Conservation (phyloP, 1,140 invertebrate genomes). For the Hylyphantes graminicola region DNA sequence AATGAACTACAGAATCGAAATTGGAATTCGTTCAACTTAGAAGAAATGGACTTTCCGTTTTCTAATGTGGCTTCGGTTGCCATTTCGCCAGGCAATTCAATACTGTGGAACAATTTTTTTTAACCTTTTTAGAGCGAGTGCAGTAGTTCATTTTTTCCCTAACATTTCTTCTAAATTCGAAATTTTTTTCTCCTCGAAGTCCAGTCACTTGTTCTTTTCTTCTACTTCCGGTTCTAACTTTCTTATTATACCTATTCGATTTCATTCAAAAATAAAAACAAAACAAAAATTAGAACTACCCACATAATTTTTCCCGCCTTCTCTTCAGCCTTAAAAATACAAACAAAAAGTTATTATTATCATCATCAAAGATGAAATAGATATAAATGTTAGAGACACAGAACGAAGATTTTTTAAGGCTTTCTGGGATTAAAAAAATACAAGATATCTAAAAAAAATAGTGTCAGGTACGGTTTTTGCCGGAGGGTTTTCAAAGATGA, state of each 20-base stretch:
- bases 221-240: slow-evolving; percentile 23
- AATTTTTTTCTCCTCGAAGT: neutral
- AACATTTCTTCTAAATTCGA: neutral
- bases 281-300: neutral
- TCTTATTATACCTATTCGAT: slow-evolving; percentile 55
- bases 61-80: slow-evolving; percentile 54
- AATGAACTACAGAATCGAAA: slow-evolving; percentile 35
- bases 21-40: slow-evolving; percentile 59
- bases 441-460: slow-evolving; percentile 9
- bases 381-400: neutral
- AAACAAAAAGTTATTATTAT: neutral
- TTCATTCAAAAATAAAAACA: slow-evolving; percentile 23
- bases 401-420: neutral
- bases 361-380: neutral
- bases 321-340: neutral
- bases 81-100: slow-evolving; percentile 53
- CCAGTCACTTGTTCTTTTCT: slow-evolving; percentile 43
- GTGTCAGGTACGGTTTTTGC: slow-evolving; percentile 25
- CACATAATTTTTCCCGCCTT: neutral
- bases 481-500: slow-evolving; percentile 3
- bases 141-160: neutral
- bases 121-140: neutral
- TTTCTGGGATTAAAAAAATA: neutral
- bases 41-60: slow-evolving; percentile 53
- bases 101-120: slow-evolving; percentile 35